Percentiles rank a stretch among this genome's conserved stretches.
Evolutionary conservation across 2,797 vertebrate species (phyloP).

Genomic region (Oreochromis grahami): DNA sequence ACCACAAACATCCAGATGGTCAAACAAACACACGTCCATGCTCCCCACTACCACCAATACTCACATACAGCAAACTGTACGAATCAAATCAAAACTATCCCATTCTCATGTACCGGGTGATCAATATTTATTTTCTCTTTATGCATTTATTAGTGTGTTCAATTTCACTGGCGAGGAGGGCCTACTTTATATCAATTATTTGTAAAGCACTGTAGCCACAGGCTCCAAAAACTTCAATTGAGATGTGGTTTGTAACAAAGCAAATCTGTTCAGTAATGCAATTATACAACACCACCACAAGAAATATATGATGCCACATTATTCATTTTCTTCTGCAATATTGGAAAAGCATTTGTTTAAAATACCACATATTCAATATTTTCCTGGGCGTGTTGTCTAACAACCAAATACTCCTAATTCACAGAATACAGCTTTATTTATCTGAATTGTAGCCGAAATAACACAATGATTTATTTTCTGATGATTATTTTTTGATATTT

Average conservation of each 20-base stretch:
- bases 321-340: constrained; percentile 58
- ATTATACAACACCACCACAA: constrained; percentile 53
- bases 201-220: constrained; percentile 50
- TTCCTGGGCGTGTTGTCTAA: constrained; percentile 27
- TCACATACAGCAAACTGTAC: constrained; percentile 15
- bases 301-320: constrained; percentile 53
- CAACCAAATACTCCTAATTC: constrained; percentile 20
- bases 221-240: constrained; percentile 56
- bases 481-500: constrained; percentile 4
- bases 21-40: constrained; percentile 19
- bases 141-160: constrained; percentile 65
- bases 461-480: constrained; percentile 19
- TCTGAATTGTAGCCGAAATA: not conserved
- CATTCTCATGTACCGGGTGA: constrained; percentile 40
- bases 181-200: constrained; percentile 62
- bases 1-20: constrained; percentile 13
- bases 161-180: constrained; percentile 53
- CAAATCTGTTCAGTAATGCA: constrained; percentile 52
- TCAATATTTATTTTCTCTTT: constrained; percentile 68
- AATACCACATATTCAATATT: constrained; percentile 44
- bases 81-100: constrained; percentile 56
- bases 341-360: constrained; percentile 62
- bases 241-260: constrained; percentile 61
- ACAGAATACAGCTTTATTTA: constrained; percentile 24
- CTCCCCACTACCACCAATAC: not conserved